Percentiles rank a stretch among this genome's conserved stretches.
These are phyloP conservation scores for Brachionus koreanus DNA, from an alignment of 1,140 invertebrate genomes.

Conservation along the genomic window DNA sequence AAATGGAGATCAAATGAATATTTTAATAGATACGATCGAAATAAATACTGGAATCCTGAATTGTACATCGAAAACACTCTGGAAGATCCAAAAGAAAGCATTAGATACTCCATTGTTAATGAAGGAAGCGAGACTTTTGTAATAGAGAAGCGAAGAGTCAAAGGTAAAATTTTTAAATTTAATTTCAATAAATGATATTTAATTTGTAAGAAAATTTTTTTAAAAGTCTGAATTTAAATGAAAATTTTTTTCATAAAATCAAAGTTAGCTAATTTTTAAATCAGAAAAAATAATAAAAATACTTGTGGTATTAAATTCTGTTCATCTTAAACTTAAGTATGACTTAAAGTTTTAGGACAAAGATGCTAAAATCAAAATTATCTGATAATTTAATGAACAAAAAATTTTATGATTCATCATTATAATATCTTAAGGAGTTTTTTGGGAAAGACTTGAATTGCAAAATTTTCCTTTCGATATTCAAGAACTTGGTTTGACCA, in stretches of 20 bases:
- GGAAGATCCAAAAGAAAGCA: neutral
- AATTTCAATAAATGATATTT: too few relatives aligned
- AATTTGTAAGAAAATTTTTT: too few relatives aligned
- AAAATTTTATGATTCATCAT: too few relatives aligned
- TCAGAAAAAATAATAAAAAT: too few relatives aligned
- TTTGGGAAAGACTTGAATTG: constrained; percentile 39
- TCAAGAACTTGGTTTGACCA: constrained; percentile 15
- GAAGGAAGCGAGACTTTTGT: neutral
- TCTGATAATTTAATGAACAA: too few relatives aligned
- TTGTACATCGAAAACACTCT: constrained; percentile 38
- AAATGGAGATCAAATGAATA: neutral
- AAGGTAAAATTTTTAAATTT: too few relatives aligned
- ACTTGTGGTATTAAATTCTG: too few relatives aligned
- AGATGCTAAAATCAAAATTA: too few relatives aligned
- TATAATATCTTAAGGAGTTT: neutral
- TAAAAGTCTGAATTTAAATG: neutral
- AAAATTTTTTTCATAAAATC: too few relatives aligned
- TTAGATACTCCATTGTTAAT: neutral
- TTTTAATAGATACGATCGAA: constrained; percentile 27
- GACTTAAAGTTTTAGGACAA: too few relatives aligned
- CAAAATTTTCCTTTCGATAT: constrained; percentile 42
- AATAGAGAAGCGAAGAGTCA: neutral
- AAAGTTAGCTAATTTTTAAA: too few relatives aligned
- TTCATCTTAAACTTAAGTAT: too few relatives aligned
- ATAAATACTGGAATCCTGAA: constrained; percentile 28